Conservation (phyloP, 2,113 vertebrate genomes). For the Aptenodytes forsteri region DNA sequence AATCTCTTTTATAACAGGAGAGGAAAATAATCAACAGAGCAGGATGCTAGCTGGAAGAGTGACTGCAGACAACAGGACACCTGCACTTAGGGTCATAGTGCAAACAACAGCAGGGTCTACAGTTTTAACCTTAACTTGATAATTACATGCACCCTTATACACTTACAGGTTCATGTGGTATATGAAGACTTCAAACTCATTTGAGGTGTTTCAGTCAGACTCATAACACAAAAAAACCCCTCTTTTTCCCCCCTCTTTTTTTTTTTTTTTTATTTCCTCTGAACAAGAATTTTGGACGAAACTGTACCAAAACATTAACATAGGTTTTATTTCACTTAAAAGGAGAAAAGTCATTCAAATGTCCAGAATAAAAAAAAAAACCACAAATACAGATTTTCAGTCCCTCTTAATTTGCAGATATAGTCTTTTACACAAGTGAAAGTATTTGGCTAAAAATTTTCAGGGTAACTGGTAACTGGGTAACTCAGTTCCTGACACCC, state of each 20-base stretch:
- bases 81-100: too few relatives aligned
- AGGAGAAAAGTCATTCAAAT: background rate
- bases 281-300: background rate
- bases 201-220: background rate
- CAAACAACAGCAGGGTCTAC: background rate
- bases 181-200: background rate
- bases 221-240: rapidly evolving
- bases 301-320: background rate
- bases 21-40: background rate
- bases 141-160: background rate
- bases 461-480: background rate
- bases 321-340: background rate
- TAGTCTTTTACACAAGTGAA: background rate
- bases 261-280: background rate
- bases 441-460: background rate
- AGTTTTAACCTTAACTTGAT: background rate
- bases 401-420: background rate
- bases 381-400: background rate
- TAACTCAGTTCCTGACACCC: background rate
- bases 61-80: background rate
- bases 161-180: background rate
- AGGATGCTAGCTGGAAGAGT: background rate
- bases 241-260: too few relatives aligned
- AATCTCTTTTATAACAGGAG: background rate
- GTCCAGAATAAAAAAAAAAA: background rate